A percentile compares a stretch with the other conserved stretches of the same genome.
Conservation (phyloP, 2,113 vertebrate genomes). For the Rhegmatorhina hoffmannsi region DNA sequence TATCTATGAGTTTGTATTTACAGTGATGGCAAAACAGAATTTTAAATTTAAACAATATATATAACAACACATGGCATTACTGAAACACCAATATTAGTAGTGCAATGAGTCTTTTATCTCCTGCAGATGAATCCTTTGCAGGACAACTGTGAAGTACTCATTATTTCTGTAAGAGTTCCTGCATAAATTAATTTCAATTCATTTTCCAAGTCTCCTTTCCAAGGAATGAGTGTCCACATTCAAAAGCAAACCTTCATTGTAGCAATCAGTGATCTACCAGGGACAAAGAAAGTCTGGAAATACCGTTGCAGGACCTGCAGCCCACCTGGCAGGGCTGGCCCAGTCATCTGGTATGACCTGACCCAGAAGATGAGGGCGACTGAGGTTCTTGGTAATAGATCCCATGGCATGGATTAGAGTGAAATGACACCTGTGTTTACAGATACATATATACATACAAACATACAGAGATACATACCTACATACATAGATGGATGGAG, state of each 20-base stretch:
- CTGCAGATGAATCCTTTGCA: neutral
- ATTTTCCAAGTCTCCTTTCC: neutral
- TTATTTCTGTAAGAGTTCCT: neutral
- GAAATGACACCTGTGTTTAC: too few relatives aligned
- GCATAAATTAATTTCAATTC: neutral
- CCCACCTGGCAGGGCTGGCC: fast-evolving
- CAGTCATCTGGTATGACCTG: fast-evolving
- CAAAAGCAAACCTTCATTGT: neutral
- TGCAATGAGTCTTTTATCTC: neutral
- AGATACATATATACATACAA: too few relatives aligned
- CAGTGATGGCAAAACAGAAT: neutral
- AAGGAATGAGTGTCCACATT: neutral
- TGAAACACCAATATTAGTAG: neutral
- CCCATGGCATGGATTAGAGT: neutral
- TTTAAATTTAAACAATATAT: neutral
- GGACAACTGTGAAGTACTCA: neutral
- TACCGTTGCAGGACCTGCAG: neutral
- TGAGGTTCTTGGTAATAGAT: neutral
- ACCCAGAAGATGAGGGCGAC: neutral
- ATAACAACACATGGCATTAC: neutral
- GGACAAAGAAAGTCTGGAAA: neutral
- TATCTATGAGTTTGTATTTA: neutral
- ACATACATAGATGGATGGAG: neutral
- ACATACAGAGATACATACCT: neutral
- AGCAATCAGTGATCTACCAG: too few relatives aligned